Evolutionary conservation across 2,888 invertebrate species (phyloP).

Genomic region (Cenopis cana): DNA sequence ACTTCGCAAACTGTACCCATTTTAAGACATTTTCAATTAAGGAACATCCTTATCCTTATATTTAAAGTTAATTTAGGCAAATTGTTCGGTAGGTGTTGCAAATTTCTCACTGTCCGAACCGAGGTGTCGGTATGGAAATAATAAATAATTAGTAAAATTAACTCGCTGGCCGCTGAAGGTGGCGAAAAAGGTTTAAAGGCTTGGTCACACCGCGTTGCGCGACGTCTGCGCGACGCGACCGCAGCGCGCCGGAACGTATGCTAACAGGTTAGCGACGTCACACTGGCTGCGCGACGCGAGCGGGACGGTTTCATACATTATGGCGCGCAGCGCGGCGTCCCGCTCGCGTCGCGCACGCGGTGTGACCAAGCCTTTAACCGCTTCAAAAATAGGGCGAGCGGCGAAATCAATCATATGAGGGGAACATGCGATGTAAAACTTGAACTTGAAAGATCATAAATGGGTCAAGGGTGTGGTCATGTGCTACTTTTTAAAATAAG

Average conservation of each 20-base stretch:
- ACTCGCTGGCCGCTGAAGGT: constrained; percentile 3
- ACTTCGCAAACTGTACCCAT: constrained; percentile 30
- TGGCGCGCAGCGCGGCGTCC: too few relatives aligned
- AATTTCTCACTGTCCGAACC: constrained; percentile 39
- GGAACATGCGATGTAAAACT: constrained; percentile 4
- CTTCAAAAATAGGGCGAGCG: constrained; percentile 25
- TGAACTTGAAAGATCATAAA: background rate
- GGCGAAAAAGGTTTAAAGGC: constrained; percentile 25
- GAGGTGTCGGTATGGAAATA: constrained; percentile 35
- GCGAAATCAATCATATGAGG: constrained; percentile 1
- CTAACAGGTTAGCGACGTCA: too few relatives aligned
- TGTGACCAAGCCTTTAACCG: too few relatives aligned
- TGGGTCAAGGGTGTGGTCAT: constrained; percentile 3
- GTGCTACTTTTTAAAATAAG: background rate
- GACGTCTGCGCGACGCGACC: too few relatives aligned
- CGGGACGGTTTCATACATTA: too few relatives aligned
- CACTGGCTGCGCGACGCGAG: too few relatives aligned
- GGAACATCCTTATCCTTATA: constrained; percentile 40
- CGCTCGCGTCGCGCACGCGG: too few relatives aligned
- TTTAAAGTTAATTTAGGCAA: constrained; percentile 44
- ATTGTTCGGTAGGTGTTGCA: constrained; percentile 37
- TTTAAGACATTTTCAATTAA: constrained; percentile 45
- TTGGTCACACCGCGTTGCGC: too few relatives aligned
- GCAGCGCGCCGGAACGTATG: too few relatives aligned
- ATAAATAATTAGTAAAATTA: constrained; percentile 37